Conservation (phyloP, 2,888 invertebrate genomes). For the Tineola bisselliella region DNA sequence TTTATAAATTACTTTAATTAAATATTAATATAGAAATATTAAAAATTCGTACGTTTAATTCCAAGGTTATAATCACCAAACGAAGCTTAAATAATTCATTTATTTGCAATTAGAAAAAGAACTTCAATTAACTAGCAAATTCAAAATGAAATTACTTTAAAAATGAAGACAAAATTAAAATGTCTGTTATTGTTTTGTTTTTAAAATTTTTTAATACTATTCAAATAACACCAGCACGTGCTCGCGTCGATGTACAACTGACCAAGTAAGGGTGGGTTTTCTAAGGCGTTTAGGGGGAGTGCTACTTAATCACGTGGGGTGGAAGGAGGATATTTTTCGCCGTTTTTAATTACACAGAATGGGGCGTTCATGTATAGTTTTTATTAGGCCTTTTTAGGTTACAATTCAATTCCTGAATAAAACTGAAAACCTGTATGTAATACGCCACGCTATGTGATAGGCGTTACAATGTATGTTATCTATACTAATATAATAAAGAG, state of each 20-base stretch:
- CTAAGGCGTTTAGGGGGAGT: constrained; percentile 15
- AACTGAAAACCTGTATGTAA: no score
- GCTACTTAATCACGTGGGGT: constrained; percentile 43
- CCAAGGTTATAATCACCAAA: no score
- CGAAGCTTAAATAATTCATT: no score
- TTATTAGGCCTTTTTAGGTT: neutral
- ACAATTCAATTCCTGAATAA: neutral
- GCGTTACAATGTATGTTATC: no score
- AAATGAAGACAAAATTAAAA: neutral
- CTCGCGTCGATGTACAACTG: neutral
- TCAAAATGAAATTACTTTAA: neutral
- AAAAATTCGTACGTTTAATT: no score
- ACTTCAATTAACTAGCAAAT: no score
- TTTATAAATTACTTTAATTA: no score
- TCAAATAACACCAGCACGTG: neutral
- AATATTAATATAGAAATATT: no score
- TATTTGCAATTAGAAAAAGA: no score
- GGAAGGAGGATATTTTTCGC: constrained; percentile 55
- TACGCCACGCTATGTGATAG: no score
- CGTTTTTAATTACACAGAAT: constrained; percentile 52
- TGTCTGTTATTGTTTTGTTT: neutral
- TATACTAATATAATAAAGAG: no score
- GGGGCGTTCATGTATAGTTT: constrained; percentile 29
- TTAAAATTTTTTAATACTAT: neutral
- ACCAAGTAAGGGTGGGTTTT: constrained; percentile 20